Conservation (phyloP, 1,140 invertebrate genomes). For the Bombus vancouverensis region DNA sequence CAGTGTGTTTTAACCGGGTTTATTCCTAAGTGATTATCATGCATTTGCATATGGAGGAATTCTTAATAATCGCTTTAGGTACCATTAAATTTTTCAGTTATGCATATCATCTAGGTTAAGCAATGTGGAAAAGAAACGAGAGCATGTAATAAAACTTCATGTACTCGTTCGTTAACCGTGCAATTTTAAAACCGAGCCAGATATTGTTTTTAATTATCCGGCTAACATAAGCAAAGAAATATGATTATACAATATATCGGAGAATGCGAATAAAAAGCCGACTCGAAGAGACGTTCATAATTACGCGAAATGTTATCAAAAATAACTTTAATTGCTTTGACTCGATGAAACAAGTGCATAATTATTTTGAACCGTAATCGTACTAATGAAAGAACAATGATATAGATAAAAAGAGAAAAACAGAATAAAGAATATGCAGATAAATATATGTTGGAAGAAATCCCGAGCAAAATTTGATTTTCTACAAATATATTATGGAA, state of each 20-base stretch:
- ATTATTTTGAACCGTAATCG: too few species aligned
- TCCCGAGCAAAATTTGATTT: too few species aligned
- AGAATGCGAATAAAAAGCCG: not conserved
- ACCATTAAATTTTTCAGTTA: conserved; percentile 3
- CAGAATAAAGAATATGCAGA: too few species aligned
- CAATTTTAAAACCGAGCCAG: not conserved
- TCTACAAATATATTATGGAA: too few species aligned
- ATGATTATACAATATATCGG: not conserved
- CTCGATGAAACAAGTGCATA: too few species aligned
- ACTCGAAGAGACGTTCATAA: not conserved
- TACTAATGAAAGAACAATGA: too few species aligned
- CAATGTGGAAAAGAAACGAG: not conserved
- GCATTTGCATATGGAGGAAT: not conserved
- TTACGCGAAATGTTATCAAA: not conserved
- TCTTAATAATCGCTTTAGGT: conserved; percentile 10
- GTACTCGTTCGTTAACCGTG: not conserved
- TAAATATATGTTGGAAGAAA: too few species aligned
- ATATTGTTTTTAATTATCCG: not conserved
- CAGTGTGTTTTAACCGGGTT: too few species aligned
- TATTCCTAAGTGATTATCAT: not conserved
- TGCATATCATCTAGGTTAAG: not conserved
- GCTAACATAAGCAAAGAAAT: not conserved
- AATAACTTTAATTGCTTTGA: not conserved
- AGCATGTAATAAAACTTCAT: conserved; percentile 10
- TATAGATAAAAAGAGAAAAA: too few species aligned